Evolutionary conservation across 1,140 invertebrate genomes (phyloP), one percentile per base, ranked within the genome.

Genomic region (Musca domestica): DNA sequence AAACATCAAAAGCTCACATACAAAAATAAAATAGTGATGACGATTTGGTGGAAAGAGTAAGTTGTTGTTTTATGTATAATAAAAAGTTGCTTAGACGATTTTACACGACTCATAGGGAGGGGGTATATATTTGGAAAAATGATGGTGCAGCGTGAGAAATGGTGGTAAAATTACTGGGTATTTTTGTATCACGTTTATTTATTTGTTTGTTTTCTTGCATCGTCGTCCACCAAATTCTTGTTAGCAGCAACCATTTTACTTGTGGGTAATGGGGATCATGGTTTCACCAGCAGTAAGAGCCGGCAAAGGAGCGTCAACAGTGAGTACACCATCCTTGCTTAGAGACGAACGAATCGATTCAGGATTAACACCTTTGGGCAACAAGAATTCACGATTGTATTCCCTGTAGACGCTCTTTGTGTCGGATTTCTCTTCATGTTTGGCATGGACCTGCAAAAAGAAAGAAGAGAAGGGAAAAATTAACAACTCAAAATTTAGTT

Each of bases 371-470:
- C 93, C 95, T 82, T 95, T 94, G 4, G 95, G 95, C 76, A 98
- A 83, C 77, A 96, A 85, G 85, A 98, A 98, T 86, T 98, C 95
- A 69, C 95, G 87, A 82, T 96, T 97, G 88, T 96, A 98, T 82
- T 98, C 95, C 82, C 95, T 89, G 86, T 95, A 97, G 2, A 96
- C 94, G 22, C 92, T 94, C 85, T 95, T 95, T 74, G 91, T 95
- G 81, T 96, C 95, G 34, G 92, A 89, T 81, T 96, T 96, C 83
- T 98, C 95, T 83, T 98, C 95, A 82, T 98, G 95, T 84, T 96
- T 96, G 66, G 95, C 95, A 79, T 96, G 94, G 17, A 98, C 95
- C 94, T 96, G 84, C 63, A 88, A 84, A 69, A 71, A 22, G 46
- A 23, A 1, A 72, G 75, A 67, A 27, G 56, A 69, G 67, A 71